Percentiles rank a stretch among this genome's conserved stretches.
phyloP scores from a whole-genome alignment of 2,888 invertebrate genomes.

The Periphyllus acericola region DNA sequence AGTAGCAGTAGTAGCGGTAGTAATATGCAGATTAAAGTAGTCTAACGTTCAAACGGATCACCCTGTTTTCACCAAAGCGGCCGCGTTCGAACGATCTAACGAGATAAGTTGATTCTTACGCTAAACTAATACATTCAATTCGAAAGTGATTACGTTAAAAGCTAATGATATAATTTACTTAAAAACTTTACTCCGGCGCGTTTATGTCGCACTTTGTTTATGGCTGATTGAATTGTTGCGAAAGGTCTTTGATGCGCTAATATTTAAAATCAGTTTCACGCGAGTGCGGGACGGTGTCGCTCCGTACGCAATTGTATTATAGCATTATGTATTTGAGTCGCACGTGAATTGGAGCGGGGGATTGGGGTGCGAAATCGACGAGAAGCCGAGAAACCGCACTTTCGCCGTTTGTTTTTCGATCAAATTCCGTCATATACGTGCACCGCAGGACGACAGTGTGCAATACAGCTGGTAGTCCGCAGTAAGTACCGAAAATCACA shows the following conservation, averaged over 20 bases:
- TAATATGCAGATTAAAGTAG: background rate
- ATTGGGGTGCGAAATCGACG: no score
- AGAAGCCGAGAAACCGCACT: no score
- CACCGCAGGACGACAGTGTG: no score
- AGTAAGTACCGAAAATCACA: no score
- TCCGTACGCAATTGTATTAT: no score
- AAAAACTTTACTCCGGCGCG: constrained; percentile 28
- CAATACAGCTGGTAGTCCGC: no score
- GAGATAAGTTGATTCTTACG: background rate
- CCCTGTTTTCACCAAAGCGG: background rate
- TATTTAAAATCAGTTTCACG: constrained; percentile 29
- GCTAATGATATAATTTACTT: constrained; percentile 45
- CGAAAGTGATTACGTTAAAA: constrained; percentile 41
- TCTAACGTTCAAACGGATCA: background rate
- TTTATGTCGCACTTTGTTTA: constrained; percentile 31
- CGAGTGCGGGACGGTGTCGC: background rate
- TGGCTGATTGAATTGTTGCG: constrained; percentile 1
- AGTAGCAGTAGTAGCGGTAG: no score
- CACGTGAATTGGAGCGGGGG: no score
- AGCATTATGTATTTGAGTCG: no score
- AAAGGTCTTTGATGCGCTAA: constrained; percentile 4
- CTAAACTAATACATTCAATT: constrained; percentile 29
- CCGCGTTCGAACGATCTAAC: constrained; percentile 4
- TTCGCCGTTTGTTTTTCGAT: no score
- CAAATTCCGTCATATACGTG: no score